Base-by-base conservation (phyloP, 2,113 vertebrate species). In the Rhegmatorhina hoffmannsi region DNA sequence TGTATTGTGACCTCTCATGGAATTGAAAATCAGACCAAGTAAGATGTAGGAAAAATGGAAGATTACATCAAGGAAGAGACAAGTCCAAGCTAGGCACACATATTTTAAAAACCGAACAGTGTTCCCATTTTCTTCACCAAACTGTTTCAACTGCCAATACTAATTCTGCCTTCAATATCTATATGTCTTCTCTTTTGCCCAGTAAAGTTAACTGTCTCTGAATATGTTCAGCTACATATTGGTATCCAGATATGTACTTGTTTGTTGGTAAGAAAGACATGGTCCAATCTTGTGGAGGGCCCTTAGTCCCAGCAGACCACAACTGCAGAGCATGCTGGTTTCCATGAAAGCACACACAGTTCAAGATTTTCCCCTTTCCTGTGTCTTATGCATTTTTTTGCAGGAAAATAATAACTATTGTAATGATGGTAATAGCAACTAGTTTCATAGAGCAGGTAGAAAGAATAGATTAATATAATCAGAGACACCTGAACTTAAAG, bases 11-110 rank as follows among this genome's bases (percentile, higher is more conserved):
- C 3, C 10, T 33, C 17, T 50, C 6, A 2, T 29, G 7, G 50
- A 66, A 85, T 26, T 87, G 26, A 75, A 87, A 60, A 62, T 50
- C 34, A 82, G n/a, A 46, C 13, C 21, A 6, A 14, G 2, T 53
- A 56, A 70, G 15, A 52, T 34, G 10, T 25, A 82, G 28, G 38
- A 67, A 85, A 84, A 33, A 33, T 0, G 2, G 7, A 91, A 70
- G 40, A 36, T 36, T 66, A 31, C 11, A 15, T 36, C n/a, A 74
- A 60, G 73, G 49, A 86, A 63, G 12, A 73, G 11, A 81, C 5
- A 10, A 46, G 16, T 36, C 17, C 33, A 62, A 82, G 81, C 17
- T 17, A 40, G 15, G 15, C 0, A 4, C 7, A 33, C 0, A 1
- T 15, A 16, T 12, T 84, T 76, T 8, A 68, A 80, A 76, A 81